Evolutionary conservation across 2,888 invertebrate species (phyloP).

Genomic region (Salpingus planirostris): DNA sequence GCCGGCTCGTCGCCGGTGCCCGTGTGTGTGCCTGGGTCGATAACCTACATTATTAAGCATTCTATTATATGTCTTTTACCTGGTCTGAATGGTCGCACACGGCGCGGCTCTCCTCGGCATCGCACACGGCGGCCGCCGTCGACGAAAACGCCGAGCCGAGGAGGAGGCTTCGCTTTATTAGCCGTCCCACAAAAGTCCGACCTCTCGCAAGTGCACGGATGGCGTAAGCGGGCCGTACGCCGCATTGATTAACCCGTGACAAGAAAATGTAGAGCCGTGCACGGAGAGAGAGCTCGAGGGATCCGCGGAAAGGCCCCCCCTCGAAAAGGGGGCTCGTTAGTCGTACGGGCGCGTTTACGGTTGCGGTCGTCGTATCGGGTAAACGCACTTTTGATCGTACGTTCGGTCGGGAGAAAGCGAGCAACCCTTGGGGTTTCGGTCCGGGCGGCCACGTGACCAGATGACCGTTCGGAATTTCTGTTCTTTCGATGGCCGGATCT

Average conservation of each 20-base stretch:
- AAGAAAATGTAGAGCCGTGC: conserved; percentile 21
- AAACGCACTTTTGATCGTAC: no score
- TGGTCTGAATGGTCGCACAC: conserved; percentile 33
- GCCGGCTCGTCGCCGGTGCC: no score
- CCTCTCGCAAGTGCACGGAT: conserved; percentile 9
- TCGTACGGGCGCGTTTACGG: no score
- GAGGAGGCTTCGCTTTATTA: conserved; percentile 35
- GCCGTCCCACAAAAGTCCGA: conserved; percentile 39
- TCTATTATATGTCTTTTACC: conserved; percentile 38
- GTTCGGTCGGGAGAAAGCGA: background rate
- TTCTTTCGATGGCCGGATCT: background rate
- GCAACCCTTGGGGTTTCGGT: background rate
- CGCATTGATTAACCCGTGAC: conserved; percentile 29
- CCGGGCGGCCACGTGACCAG: no score
- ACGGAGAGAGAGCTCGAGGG: no score
- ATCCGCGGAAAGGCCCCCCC: no score
- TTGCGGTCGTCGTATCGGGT: no score
- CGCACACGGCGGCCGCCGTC: conserved; percentile 20
- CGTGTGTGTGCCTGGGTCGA: conserved; percentile 37
- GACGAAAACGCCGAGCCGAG: conserved; percentile 24
- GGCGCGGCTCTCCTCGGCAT: no score
- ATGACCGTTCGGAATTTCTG: no score
- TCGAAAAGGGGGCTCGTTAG: no score
- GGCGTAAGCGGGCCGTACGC: conserved; percentile 10
- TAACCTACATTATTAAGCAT: conserved; percentile 43